Evolutionary conservation across 2,113 vertebrate species (phyloP), one percentile per base, ranked within the genome.

Genomic region (Hypocryptadius cinnamomeus): DNA sequence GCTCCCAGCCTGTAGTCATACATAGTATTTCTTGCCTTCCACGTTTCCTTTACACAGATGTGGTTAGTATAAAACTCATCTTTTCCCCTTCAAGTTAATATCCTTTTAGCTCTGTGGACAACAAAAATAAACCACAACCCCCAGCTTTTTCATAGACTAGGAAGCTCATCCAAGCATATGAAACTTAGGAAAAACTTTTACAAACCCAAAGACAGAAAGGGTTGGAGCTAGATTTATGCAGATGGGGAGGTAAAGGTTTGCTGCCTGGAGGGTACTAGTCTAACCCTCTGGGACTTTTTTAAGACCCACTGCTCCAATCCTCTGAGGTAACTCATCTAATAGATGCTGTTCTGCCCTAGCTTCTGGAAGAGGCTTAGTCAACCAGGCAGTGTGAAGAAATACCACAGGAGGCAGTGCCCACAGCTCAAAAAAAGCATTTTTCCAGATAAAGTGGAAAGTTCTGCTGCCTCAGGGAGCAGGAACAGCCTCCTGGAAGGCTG

Each of bases 11-110:
- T 69, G 42, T 14, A 56, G 60, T 30, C 79, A 35, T 1, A 65
- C 79, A 35, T 1, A 65, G 37, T 42, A 64, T 50, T 92, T 87
- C 79, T 90, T 81, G 68, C 91, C 61, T 95, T 94, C 54, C 74
- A 54, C 15, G 2, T 70, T 91, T 89, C 72, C 79, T 79, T 91
- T 59, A 64, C 81, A 70, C n/a, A 73, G 79, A 85, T 64, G 76
- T 44, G 60, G 60, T 72, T 76, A 45, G 71, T 31, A 40, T 45
- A 63, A 92, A 92, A 59, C 71, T 93, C 87, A 74, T 85, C 60
- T 83, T 92, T 91, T 79, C 76, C 79, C 60, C 60, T 86, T 71
- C 44, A 33, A 66, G 40, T 71, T 80, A 39, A 21, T 66, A 37
- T 51, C n/a, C 11, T 72, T 85, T 66, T 80, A 85, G 74, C 33